A percentile compares a stretch with the other conserved stretches of the same genome.
Conservation (phyloP, 2,797 vertebrate genomes). For the Clarias fuscus region DNA sequence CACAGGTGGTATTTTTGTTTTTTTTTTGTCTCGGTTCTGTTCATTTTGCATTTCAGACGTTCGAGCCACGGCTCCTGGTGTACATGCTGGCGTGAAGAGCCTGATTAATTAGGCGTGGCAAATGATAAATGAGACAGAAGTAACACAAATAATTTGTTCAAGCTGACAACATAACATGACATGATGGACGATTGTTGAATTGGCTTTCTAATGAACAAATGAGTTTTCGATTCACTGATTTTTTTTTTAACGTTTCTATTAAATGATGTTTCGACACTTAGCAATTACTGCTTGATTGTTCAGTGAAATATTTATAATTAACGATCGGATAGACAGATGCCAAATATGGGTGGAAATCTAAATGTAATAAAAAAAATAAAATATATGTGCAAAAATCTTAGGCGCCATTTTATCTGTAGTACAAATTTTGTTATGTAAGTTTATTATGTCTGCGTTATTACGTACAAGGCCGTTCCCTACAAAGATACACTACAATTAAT, state of each 20-base stretch:
- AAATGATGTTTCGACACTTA: no score
- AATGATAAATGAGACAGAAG: not conserved
- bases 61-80: not conserved
- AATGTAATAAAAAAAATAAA: not conserved
- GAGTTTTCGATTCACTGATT: not conserved
- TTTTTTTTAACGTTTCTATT: not conserved
- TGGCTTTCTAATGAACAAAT: not conserved
- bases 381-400: no score
- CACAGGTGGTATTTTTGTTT: not conserved
- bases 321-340: not conserved
- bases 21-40: not conserved
- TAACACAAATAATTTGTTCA: constrained; percentile 2
- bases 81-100: not conserved
- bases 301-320: not conserved
- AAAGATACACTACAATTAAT: no score
- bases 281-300: not conserved
- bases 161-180: not conserved
- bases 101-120: not conserved
- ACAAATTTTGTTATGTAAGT: no score
- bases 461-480: no score
- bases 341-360: not conserved
- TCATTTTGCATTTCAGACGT: not conserved
- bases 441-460: no score
- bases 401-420: no score
- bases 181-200: constrained; percentile 4